Base-by-base conservation (phyloP, 2,113 vertebrate genomes). In the Sinocyclocheilus rhinocerous region DNA sequence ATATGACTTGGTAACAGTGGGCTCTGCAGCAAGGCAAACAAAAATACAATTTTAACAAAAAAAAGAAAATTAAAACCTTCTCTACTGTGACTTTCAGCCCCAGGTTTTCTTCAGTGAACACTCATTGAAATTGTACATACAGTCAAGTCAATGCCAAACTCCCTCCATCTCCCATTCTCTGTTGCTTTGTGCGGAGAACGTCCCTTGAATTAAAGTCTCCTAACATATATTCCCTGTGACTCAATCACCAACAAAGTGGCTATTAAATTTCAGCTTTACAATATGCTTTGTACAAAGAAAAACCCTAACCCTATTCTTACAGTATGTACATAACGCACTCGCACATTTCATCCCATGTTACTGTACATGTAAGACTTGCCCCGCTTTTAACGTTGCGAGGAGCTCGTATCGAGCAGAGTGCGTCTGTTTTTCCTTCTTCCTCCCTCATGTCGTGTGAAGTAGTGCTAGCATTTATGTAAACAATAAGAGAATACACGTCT, bases 401-500 rank as follows among this genome's bases (percentile, higher is more conserved):
- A 45, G 24, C 15, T 67, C 7, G 1, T 79, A n/a, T 39, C n/a
- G 4, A 83, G 42, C 61, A 83, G 69, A 84, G 20, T 22, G 8
- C 0, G 3, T 50, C 22, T 45, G 82, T 61, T 45, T 89, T 81
- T 92, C 88, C 84, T 86, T 84, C 36, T 61, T 76, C 39, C 13
- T 87, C 76, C 77, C 85, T 94, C 93, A 95, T 95, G 94, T 95
- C 94, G 94, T 96, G 96, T 96, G 96, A 96, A 97, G 97, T 96
- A 97, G 96, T 97, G 96, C 96, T 95, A 93, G 89, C 75, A 83
- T 87, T 88, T 92, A 87, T 94, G 92, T 95, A 93, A 94, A 94
- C 92, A 69, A 90, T 70, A 29, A 91, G 90, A 93, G 91, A 88
- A 89, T 3, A 76, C 85, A 84, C 84, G 86, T 59, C 85, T 88